These are phyloP conservation scores for Carollia perspicillata DNA, from an alignment of 2,113 vertebrate species.

Conservation along the genomic window DNA sequence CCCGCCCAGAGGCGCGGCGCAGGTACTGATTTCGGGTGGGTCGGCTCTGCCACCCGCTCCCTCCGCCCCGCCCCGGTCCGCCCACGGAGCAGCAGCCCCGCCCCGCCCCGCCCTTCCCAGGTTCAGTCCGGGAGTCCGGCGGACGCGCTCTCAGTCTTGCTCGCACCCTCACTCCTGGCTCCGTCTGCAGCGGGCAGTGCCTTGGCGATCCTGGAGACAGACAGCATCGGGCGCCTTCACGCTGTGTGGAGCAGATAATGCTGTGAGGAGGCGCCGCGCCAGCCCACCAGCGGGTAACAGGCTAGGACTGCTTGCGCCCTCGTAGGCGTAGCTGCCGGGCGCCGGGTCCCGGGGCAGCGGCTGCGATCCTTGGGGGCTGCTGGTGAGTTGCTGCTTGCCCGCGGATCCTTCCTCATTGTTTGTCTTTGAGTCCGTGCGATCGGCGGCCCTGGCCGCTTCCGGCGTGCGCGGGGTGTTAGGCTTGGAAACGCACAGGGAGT, in stretches of 20 bases:
- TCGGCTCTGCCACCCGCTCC: not conserved
- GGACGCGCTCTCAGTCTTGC: not conserved
- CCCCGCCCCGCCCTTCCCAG: slow-evolving; percentile 61
- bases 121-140: slow-evolving; percentile 6
- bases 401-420: not conserved
- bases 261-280: not conserved
- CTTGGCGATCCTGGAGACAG: not conserved
- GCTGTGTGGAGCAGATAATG: not conserved
- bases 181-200: not conserved
- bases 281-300: not conserved
- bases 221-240: not conserved
- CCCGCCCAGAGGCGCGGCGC: not conserved
- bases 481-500: not conserved
- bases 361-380: not conserved
- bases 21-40: slow-evolving; percentile 10
- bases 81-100: not conserved
- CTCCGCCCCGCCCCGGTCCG: not conserved
- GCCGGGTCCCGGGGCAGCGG: not conserved
- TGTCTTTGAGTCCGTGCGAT: not conserved
- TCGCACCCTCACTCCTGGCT: not conserved
- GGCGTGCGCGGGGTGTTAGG: not conserved
- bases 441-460: not conserved
- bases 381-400: slow-evolving; percentile 41
- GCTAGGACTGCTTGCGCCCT: not conserved
- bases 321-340: not conserved